A percentile compares a stretch with the other conserved stretches of the same genome.
phyloP scores from a whole-genome alignment of 2,797 vertebrate species.

The Myotis planiceps region DNA sequence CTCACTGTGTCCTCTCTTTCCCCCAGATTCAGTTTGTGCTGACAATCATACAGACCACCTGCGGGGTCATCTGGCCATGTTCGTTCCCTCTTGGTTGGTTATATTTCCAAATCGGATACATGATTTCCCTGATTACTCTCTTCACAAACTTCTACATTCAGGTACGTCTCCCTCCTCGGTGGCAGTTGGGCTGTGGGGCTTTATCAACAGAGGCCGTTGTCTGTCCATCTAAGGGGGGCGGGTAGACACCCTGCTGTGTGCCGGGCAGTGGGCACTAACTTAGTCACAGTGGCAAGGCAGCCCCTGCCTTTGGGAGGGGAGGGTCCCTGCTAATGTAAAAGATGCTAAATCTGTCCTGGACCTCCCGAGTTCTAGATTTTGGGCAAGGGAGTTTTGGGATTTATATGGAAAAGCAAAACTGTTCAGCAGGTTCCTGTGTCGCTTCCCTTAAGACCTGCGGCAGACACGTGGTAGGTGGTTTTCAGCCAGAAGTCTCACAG shows the following conservation, averaged over 20 bases:
- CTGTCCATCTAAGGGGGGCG: rapidly evolving
- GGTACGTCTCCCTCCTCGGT: constrained; percentile 85
- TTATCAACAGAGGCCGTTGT: neutral
- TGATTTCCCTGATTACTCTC: constrained; percentile 94
- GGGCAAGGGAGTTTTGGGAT: neutral
- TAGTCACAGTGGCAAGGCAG: neutral
- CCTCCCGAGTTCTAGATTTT: neutral
- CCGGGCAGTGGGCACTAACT: neutral
- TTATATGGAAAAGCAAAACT: neutral
- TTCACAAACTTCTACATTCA: constrained; percentile 97
- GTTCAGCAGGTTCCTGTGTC: rapidly evolving
- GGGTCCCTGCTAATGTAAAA: neutral
- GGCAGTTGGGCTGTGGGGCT: neutral
- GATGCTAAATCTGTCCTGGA: neutral
- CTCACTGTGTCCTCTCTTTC: neutral
- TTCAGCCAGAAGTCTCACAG: neutral
- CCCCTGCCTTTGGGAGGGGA: neutral
- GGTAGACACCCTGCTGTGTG: neutral
- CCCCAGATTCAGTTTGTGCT: constrained; percentile 95
- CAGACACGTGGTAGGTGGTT: neutral
- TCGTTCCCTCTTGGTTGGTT: constrained; percentile 95
- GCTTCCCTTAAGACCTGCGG: neutral
- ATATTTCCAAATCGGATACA: constrained; percentile 95
- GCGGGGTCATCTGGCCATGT: constrained; percentile 94
- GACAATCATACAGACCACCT: constrained; percentile 94